These are phyloP conservation scores for Heliconius hewitsoni DNA, from an alignment of 1,140 invertebrate genomes.

Conservation along the genomic window DNA sequence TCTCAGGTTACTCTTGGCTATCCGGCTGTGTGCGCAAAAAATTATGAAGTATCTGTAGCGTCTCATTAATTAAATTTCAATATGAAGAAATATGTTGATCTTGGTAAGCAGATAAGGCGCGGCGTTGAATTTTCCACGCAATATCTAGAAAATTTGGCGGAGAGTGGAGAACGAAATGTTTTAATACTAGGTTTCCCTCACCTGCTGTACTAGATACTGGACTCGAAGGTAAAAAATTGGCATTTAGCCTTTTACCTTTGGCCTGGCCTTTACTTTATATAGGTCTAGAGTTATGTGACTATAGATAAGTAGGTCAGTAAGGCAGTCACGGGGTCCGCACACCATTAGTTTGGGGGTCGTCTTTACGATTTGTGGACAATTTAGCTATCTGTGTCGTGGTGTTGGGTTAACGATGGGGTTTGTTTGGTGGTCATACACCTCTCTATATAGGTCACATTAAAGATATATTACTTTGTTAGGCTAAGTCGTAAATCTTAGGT, in stretches of 20 bases:
- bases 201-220: no score
- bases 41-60: no score
- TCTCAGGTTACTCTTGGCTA: no score
- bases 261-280: not conserved
- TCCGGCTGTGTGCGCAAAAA: no score
- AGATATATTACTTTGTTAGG: not conserved
- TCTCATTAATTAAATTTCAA: no score
- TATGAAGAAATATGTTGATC: no score
- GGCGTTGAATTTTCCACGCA: no score
- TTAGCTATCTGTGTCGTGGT: slow-evolving; percentile 36
- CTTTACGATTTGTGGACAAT: slow-evolving; percentile 56
- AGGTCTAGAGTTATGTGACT: not conserved
- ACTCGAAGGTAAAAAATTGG: not conserved
- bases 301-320: slow-evolving; percentile 59
- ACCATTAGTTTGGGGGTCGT: slow-evolving; percentile 57
- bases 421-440: not conserved
- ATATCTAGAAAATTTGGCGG: no score
- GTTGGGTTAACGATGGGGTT: slow-evolving; percentile 9
- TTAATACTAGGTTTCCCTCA: no score
- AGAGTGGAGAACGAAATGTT: no score
- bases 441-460: not conserved
- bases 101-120: no score
- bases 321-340: slow-evolving; percentile 49
- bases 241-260: no score
- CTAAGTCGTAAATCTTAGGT: not conserved